Conservation (phyloP, 2,113 vertebrate species). For the Calyptomena viridis region DNA sequence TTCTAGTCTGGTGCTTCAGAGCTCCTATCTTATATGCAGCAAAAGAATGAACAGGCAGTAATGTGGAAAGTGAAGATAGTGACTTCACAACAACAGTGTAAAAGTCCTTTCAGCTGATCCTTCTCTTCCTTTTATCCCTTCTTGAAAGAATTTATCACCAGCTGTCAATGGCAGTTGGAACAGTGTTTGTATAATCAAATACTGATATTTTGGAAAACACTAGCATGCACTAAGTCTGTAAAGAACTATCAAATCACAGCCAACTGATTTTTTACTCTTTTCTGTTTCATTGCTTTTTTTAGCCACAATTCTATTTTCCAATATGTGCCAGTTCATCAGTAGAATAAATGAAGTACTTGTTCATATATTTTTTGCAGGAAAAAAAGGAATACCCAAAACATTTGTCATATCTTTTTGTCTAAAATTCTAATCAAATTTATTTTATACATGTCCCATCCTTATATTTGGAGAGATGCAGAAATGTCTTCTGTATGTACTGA, state of each 20-base stretch:
- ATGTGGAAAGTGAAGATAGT: neutral
- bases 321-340: neutral
- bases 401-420: neutral
- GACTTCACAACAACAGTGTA: neutral
- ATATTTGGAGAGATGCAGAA: neutral
- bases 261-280: neutral
- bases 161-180: neutral
- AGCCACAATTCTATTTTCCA: neutral
- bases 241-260: neutral
- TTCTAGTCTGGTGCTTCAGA: neutral
- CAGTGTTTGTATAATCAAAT: neutral
- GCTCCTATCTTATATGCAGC: neutral
- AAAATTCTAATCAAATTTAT: neutral
- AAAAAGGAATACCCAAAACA: neutral
- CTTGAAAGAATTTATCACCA: neutral
- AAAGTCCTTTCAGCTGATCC: neutral
- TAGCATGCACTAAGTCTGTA: neutral
- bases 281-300: neutral
- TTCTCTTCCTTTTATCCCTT: neutral
- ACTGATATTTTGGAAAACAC: neutral
- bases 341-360: neutral
- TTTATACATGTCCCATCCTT: neutral
- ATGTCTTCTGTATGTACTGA: neutral
- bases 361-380: neutral
- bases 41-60: neutral